Conservation (phyloP, 2,113 vertebrate species). For the Otus sunia region DNA sequence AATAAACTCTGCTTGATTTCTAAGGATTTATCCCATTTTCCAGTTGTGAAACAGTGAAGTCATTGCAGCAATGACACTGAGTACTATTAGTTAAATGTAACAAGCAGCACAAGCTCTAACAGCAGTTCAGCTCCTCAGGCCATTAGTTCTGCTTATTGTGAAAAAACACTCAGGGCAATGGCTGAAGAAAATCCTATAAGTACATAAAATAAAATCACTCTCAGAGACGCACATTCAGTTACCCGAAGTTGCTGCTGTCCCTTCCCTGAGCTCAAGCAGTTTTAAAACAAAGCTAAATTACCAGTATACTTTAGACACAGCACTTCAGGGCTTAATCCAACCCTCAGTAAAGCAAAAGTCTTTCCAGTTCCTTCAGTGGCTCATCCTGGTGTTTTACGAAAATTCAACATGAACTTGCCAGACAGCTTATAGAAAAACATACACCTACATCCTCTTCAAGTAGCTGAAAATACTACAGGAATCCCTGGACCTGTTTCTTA, state of each 20-base stretch:
- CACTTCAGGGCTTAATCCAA: background rate
- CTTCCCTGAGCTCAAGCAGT: background rate
- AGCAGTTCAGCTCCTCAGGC: background rate
- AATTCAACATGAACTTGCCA: background rate
- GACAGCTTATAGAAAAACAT: background rate
- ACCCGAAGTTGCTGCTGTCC: background rate
- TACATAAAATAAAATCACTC: background rate
- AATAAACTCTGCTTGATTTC: background rate
- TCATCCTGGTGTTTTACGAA: background rate
- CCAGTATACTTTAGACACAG: background rate
- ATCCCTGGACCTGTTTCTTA: background rate
- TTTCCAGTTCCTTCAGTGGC: background rate
- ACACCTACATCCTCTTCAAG: background rate
- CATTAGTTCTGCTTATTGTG: background rate
- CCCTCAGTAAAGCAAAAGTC: background rate
- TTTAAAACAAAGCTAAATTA: accelerated
- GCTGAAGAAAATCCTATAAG: background rate
- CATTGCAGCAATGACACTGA: accelerated
- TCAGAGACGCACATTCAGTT: background rate
- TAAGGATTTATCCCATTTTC: background rate
- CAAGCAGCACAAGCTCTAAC: background rate
- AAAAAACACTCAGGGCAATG: background rate
- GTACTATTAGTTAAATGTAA: background rate
- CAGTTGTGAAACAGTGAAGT: background rate
- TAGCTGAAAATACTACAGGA: background rate